These are phyloP conservation scores for Nysson spinosus DNA, from an alignment of 2,888 invertebrate species.

Conservation along the genomic window DNA sequence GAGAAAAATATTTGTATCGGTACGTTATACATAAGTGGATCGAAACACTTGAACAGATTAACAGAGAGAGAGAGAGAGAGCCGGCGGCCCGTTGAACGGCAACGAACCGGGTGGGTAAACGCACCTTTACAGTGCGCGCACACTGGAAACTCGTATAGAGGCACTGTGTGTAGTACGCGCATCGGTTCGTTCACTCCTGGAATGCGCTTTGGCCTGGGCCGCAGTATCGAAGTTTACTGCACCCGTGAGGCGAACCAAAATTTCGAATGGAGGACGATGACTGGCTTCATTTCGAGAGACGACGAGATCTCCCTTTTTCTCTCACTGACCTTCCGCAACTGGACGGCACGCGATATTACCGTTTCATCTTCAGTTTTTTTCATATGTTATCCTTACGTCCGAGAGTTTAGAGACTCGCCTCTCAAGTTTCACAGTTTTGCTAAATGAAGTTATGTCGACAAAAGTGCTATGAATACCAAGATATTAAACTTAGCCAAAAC, in stretches of 20 bases:
- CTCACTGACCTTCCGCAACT: conserved; percentile 55
- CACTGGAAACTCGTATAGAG: conserved; percentile 15
- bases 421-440: too few species aligned
- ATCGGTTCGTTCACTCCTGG: conserved; percentile 39
- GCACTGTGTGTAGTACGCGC: conserved; percentile 33
- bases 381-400: too few species aligned
- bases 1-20: too few species aligned
- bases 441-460: too few species aligned
- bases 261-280: conserved; percentile 42
- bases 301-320: conserved; percentile 41
- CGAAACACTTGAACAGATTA: too few species aligned
- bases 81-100: neutral
- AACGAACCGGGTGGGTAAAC: conserved; percentile 6
- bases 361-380: too few species aligned
- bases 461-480: too few species aligned
- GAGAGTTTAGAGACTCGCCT: too few species aligned
- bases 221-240: conserved; percentile 3
- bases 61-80: too few species aligned
- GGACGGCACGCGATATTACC: conserved; percentile 27
- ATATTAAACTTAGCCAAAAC: too few species aligned
- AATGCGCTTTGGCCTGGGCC: conserved; percentile 31
- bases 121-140: conserved; percentile 26
- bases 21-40: too few species aligned
- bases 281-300: conserved; percentile 31
- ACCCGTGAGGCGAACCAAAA: conserved; percentile 26